Evolutionary conservation across 2,113 vertebrate genomes (phyloP).

Genomic region (Struthio camelus): DNA sequence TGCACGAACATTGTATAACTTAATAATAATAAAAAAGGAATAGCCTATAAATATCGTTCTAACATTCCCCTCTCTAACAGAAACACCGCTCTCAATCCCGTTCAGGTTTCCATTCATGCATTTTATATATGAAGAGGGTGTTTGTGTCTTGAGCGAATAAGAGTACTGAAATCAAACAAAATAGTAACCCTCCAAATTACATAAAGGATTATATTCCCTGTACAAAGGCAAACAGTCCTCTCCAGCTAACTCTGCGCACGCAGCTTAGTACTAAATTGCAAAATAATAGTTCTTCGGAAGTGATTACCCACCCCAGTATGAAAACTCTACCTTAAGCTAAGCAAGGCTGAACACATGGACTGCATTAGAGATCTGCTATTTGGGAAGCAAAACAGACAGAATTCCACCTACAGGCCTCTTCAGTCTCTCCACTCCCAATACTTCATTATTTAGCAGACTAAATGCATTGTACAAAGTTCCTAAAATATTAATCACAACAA

Average conservation of each 20-base stretch:
- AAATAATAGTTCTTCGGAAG: conserved; percentile 27
- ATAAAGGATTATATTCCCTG: not conserved
- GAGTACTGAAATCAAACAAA: not conserved
- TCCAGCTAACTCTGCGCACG: not conserved
- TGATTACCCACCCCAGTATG: conserved; percentile 18
- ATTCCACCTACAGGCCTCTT: conserved; percentile 44
- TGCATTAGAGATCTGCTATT: conserved; percentile 48
- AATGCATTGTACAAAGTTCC: conserved; percentile 8
- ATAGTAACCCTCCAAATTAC: not conserved
- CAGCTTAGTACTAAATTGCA: not conserved
- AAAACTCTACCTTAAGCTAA: conserved; percentile 53
- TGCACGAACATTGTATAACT: not conserved
- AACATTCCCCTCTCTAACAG: not conserved
- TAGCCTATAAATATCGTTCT: not conserved
- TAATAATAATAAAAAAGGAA: not conserved
- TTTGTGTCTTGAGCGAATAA: not conserved
- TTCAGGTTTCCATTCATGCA: not conserved
- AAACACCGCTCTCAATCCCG: not conserved
- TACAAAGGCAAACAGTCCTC: not conserved
- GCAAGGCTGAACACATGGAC: conserved; percentile 51
- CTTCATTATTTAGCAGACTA: conserved; percentile 42
- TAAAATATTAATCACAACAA: conserved; percentile 32
- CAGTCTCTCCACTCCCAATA: conserved; percentile 26
- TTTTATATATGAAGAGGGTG: not conserved
- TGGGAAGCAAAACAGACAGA: conserved; percentile 36